These are phyloP conservation scores for Lophotriccus pileatus DNA, from an alignment of 2,797 vertebrate species.

Conservation along the genomic window DNA sequence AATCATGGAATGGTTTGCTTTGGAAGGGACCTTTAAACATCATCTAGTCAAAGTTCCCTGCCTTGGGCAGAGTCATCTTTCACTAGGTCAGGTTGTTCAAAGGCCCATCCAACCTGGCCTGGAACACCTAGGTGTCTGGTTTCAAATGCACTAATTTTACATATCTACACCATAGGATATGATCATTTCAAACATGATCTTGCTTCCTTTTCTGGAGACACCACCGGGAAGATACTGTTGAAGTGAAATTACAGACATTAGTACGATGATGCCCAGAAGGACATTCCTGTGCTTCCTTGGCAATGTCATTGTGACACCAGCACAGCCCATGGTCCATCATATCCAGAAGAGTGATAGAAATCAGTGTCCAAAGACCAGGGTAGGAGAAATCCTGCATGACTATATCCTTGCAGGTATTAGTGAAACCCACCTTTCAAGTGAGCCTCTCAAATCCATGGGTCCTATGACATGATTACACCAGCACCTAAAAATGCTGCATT, in stretches of 20 bases:
- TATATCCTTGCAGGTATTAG: not conserved
- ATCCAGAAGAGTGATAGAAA: not conserved
- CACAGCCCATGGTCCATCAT: not conserved
- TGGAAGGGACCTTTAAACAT: not conserved
- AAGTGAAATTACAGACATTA: not conserved
- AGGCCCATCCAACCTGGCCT: not conserved
- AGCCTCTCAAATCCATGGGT: not conserved
- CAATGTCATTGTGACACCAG: not conserved
- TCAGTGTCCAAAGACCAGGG: not conserved
- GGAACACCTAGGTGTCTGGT: not conserved
- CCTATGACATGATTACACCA: not conserved
- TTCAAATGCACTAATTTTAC: not conserved
- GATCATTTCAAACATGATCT: not conserved
- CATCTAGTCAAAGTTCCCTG: not conserved
- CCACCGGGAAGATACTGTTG: not conserved
- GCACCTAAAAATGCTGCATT: not conserved
- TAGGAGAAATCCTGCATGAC: not conserved
- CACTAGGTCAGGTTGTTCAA: not conserved
- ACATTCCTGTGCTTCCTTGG: not conserved
- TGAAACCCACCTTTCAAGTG: not conserved
- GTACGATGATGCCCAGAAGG: not conserved
- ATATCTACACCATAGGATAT: not conserved
- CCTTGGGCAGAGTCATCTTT: not conserved
- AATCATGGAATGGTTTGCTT: not conserved
- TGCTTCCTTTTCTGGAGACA: not conserved